Conservation (phyloP, 2,113 vertebrate species). For the Syrmaticus mikado region DNA sequence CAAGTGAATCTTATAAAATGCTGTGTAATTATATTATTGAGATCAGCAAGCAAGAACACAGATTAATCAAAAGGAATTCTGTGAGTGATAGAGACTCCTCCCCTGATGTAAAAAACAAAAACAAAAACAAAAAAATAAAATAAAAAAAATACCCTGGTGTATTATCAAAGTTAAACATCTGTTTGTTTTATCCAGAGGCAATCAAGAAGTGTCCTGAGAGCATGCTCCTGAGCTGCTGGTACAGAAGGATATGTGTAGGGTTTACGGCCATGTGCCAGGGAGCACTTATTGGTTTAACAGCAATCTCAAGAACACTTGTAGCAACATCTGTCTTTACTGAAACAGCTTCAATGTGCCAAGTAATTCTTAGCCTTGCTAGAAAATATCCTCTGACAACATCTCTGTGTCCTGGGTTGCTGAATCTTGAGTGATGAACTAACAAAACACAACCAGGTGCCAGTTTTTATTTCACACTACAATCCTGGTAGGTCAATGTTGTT, state of each 20-base stretch:
- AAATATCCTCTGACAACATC: neutral
- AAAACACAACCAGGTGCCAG: neutral
- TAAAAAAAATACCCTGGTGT: accelerated
- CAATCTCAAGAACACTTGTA: neutral
- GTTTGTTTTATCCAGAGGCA: neutral
- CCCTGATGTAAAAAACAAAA: neutral
- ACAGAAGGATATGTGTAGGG: accelerated
- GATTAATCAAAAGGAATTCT: neutral
- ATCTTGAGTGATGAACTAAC: neutral
- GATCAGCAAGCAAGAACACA: neutral
- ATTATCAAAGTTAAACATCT: neutral
- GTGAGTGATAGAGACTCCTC: neutral
- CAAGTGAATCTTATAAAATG: neutral
- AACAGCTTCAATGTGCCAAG: neutral
- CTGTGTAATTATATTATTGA: neutral
- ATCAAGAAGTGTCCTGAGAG: neutral
- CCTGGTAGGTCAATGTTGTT: accelerated
- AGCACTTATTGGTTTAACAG: neutral
- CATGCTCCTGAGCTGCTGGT: neutral
- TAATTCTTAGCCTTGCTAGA: neutral
- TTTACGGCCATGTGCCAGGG: neutral
- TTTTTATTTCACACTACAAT: neutral
- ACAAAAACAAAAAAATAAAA: accelerated
- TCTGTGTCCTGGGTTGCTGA: neutral
- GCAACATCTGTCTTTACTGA: neutral